Evolutionary conservation across 2,797 vertebrate species (phyloP), one percentile per base, ranked within the genome.

Genomic region (Hybognathus amarus): DNA sequence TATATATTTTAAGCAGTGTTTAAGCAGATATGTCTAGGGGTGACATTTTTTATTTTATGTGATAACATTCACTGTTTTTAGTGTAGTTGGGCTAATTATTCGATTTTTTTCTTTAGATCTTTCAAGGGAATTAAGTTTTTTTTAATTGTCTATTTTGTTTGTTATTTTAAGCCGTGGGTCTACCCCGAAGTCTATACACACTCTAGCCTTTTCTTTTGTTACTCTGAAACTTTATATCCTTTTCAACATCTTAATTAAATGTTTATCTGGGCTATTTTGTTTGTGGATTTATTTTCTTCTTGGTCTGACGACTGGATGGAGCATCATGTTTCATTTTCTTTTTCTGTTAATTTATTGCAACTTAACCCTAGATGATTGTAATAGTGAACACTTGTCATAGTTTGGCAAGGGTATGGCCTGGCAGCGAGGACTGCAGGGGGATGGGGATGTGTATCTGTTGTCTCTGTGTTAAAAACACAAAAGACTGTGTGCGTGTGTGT

Each of bases 351-450:
- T 61, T 61, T 66, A 94, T 94, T 66, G 93, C n/a, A 2, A 27
- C 59, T 27, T 30, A 30, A 15, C 59, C 24, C 59, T 27, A 6
- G 24, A 61, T 4, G 12, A 24, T 15, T 13, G 13, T 63, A 94
- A 91, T 91, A 92, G 91, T 90, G 91, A 94, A 92, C 92, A 94
- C 93, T 92, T 95, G 93, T 93, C 93, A 95, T 90, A 91, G 93
- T 93, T 93, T 93, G 92, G 91, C 88, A 93, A 93, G 93, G 92
- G 92, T 93, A 94, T 90, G 88, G 90, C 89, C 89, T 91, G 89
- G 42, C 80, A 84, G 83, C 79, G 33, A 86, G 6, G 84, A 80
- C 59, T 38, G 38, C 85, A 77, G 30, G 38, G 18, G 24, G 47
- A 56, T 20, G 38, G 33, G 66, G n/a, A 47, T 67, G 73, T 69